A percentile compares a stretch with the other conserved stretches of the same genome.
phyloP scores from a whole-genome alignment of 2,888 invertebrate species.

The Odontomyia ornata region DNA sequence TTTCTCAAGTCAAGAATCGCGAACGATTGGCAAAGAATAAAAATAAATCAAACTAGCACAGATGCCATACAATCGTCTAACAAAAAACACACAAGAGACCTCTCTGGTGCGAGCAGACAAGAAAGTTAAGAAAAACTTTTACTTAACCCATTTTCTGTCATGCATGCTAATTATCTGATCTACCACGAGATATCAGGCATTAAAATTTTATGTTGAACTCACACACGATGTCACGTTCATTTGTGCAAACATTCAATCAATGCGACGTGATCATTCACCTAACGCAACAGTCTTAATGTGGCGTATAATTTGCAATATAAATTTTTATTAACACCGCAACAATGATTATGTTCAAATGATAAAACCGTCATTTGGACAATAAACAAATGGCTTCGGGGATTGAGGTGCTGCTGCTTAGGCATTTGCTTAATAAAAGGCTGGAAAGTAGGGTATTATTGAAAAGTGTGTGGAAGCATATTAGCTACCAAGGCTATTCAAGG shows the following conservation, averaged over 20 bases:
- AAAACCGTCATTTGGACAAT: no score
- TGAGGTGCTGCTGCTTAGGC: neutral
- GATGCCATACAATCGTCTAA: neutral
- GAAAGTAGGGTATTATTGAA: no score
- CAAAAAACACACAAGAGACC: neutral
- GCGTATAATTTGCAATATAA: neutral
- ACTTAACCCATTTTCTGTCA: conserved; percentile 46
- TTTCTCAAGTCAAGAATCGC: no score
- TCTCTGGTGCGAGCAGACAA: conserved; percentile 1
- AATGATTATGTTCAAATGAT: no score
- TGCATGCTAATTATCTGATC: conserved; percentile 47
- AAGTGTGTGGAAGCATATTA: no score
- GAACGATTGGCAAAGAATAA: neutral
- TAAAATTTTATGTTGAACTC: neutral
- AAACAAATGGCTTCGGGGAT: neutral
- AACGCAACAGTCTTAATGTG: neutral
- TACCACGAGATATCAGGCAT: neutral
- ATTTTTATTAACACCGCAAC: no score
- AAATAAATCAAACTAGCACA: neutral
- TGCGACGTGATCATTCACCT: neutral
- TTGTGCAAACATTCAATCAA: neutral
- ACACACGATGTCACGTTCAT: neutral
- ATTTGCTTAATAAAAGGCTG: no score
- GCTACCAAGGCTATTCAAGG: no score
- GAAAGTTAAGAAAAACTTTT: conserved; percentile 50